phyloP scores from a whole-genome alignment of 2,888 invertebrate genomes.

The Pemphredon lugubris region DNA sequence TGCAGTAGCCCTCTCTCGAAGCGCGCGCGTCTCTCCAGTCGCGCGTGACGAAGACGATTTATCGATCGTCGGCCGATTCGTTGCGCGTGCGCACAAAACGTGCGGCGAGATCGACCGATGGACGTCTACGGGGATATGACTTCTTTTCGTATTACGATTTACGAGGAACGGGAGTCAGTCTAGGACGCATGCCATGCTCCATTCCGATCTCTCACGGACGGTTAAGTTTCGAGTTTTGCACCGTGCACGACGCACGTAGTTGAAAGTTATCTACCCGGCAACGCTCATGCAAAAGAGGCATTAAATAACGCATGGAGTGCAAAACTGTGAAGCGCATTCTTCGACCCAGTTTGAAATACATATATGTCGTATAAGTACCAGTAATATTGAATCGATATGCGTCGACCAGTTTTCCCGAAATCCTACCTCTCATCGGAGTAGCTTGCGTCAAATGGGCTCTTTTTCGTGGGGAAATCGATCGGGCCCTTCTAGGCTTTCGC shows the following conservation, averaged over 20 bases:
- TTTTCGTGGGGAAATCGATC: conserved; percentile 46
- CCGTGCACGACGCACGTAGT: conserved; percentile 9
- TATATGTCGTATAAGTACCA: too few relatives aligned
- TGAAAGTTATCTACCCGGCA: conserved; percentile 52
- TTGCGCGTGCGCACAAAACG: conserved; percentile 1
- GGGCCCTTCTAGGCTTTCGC: conserved; percentile 24
- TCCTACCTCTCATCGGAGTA: too few relatives aligned
- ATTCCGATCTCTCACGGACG: conserved; percentile 38
- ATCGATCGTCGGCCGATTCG: neutral
- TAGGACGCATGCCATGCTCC: too few relatives aligned
- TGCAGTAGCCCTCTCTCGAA: conserved; percentile 21
- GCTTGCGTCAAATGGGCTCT: conserved; percentile 29
- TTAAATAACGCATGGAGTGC: conserved; percentile 40
- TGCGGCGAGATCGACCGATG: neutral
- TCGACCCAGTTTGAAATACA: conserved; percentile 48
- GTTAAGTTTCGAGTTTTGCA: conserved; percentile 25
- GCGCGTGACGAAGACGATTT: conserved; percentile 35
- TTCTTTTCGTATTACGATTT: too few relatives aligned
- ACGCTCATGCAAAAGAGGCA: conserved; percentile 37
- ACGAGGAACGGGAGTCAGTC: too few relatives aligned
- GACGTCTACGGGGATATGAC: neutral
- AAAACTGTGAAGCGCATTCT: conserved; percentile 52
- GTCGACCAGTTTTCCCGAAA: too few relatives aligned
- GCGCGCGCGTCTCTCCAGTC: conserved; percentile 18
- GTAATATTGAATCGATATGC: neutral